Evolutionary conservation across 1,140 invertebrate species (phyloP).

Genomic region (Pteromalus puparum): DNA sequence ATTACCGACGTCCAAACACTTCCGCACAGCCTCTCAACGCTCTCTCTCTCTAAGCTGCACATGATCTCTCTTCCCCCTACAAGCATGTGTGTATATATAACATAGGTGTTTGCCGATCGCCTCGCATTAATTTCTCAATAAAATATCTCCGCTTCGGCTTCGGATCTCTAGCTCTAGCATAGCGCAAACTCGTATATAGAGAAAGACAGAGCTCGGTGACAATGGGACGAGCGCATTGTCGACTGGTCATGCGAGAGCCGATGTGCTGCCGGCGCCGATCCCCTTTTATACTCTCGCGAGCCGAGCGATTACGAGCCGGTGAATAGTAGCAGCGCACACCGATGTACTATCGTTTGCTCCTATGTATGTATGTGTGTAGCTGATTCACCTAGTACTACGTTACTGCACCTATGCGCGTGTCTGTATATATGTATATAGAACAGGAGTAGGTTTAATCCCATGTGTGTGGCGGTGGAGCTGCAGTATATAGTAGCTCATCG

Average conservation of each 20-base stretch:
- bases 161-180: background rate
- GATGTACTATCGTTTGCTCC: constrained; percentile 45
- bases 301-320: constrained; percentile 61
- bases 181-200: background rate
- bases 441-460: constrained; percentile 62
- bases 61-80: background rate
- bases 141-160: constrained; percentile 55
- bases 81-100: too few relatives aligned
- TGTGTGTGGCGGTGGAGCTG: constrained; percentile 50
- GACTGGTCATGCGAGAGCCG: constrained; percentile 60
- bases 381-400: constrained; percentile 46
- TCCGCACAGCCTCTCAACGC: background rate
- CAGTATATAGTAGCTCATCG: constrained; percentile 52
- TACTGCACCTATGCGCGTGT: too few relatives aligned
- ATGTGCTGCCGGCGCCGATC: constrained; percentile 56
- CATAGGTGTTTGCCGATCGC: constrained; percentile 40
- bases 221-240: constrained; percentile 59
- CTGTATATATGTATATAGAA: constrained; percentile 45
- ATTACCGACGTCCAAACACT: constrained; percentile 30
- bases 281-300: constrained; percentile 53
- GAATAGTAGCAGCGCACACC: constrained; percentile 55
- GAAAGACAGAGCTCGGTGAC: constrained; percentile 41
- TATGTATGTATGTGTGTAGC: constrained; percentile 45
- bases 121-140: constrained; percentile 58
- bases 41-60: constrained; percentile 31